phyloP scores from a whole-genome alignment of 1,140 invertebrate species.

The Drosophila saltans region DNA sequence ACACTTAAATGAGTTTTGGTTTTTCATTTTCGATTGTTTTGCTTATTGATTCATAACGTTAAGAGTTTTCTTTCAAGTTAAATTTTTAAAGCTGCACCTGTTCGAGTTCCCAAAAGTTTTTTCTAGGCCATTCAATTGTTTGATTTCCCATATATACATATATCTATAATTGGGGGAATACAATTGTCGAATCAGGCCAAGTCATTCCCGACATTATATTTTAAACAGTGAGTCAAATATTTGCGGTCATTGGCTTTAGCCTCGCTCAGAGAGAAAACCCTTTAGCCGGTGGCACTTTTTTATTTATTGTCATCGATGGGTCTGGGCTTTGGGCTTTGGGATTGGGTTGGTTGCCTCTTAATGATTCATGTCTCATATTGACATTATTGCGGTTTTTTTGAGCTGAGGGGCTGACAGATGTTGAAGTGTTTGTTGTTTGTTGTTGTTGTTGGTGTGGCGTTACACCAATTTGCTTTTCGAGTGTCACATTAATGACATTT shows the following conservation, averaged over 20 bases:
- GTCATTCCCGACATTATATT: background rate
- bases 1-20: slow-evolving; percentile 1
- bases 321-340: background rate
- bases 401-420: background rate
- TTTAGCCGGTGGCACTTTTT: background rate
- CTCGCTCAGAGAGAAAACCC: background rate
- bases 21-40: background rate
- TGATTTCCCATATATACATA: background rate
- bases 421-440: background rate
- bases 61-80: background rate
- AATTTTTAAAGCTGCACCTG: slow-evolving; percentile 6
- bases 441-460: slow-evolving; percentile 2
- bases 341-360: background rate
- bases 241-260: slow-evolving; percentile 4
- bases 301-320: slow-evolving; percentile 7
- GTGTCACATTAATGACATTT: slow-evolving; percentile 62
- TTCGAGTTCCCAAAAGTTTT: slow-evolving; percentile 5
- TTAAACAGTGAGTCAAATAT: slow-evolving; percentile 8
- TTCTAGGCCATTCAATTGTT: slow-evolving; percentile 12
- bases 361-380: slow-evolving; percentile 22
- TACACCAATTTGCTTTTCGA: slow-evolving; percentile 41
- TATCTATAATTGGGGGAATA: background rate
- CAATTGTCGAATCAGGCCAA: background rate
- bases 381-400: slow-evolving; percentile 36
- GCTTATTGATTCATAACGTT: background rate